These are phyloP conservation scores for Nothocercus julius DNA, from an alignment of 2,113 vertebrate species.

Conservation along the genomic window DNA sequence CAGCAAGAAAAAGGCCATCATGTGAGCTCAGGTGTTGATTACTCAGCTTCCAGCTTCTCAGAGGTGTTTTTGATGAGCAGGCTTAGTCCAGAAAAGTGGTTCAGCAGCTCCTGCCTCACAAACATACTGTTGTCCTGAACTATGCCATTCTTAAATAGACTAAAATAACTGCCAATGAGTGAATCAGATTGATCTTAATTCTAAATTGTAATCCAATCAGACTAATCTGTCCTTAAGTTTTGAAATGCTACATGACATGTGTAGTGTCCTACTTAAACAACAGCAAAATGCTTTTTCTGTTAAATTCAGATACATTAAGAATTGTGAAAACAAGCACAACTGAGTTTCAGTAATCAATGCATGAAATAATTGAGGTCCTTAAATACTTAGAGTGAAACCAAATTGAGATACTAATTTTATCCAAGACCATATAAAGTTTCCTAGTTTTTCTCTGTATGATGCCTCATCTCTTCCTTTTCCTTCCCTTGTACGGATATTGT, in stretches of 20 bases:
- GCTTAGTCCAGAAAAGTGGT: not conserved
- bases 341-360: not conserved
- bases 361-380: not conserved
- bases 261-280: not conserved
- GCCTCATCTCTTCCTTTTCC: accelerated
- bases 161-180: not conserved
- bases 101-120: not conserved
- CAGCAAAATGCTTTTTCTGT: not conserved
- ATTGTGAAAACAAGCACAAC: not conserved
- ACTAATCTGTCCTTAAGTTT: not conserved
- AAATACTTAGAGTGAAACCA: not conserved
- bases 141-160: not conserved
- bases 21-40: not conserved
- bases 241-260: not conserved
- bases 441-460: not conserved
- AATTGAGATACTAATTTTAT: not conserved
- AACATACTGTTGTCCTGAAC: accelerated
- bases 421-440: not conserved
- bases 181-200: not conserved
- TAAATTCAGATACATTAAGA: not conserved
- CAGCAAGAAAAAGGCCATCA: not conserved
- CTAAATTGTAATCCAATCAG: not conserved
- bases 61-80: not conserved
- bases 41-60: not conserved
- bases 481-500: not conserved